These are phyloP conservation scores for Epinephelus moara DNA, from an alignment of 2,113 vertebrate genomes.

Conservation along the genomic window DNA sequence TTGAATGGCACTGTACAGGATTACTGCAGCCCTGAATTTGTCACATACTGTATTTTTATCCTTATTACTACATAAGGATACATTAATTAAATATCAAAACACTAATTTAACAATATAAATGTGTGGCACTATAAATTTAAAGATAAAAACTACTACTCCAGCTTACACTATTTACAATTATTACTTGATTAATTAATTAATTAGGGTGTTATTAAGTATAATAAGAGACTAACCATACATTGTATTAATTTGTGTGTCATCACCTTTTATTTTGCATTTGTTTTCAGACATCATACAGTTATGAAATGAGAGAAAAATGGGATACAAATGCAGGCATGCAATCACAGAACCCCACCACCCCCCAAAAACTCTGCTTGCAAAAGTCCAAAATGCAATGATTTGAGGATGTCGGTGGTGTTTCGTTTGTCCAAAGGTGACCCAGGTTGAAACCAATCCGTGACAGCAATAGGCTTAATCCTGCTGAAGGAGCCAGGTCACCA, in stretches of 20 bases:
- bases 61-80: background rate
- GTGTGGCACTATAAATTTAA: background rate
- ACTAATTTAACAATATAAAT: conserved; percentile 1
- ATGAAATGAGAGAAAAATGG: conserved; percentile 44
- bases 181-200: no score
- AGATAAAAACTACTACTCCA: background rate
- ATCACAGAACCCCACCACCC: background rate
- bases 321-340: conserved; percentile 45
- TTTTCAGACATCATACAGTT: conserved; percentile 72
- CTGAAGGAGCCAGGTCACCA: conserved; percentile 70
- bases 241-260: conserved; percentile 32
- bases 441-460: conserved; percentile 69
- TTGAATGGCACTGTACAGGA: background rate
- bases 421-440: conserved; percentile 29
- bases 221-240: conserved; percentile 15
- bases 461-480: conserved; percentile 68
- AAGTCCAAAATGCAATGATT: conserved; percentile 21
- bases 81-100: background rate
- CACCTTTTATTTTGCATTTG: conserved; percentile 69
- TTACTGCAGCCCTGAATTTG: background rate
- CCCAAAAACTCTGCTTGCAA: background rate
- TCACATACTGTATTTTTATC: background rate
- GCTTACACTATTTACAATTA: background rate
- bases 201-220: background rate
- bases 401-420: conserved; percentile 40